Base-by-base conservation (phyloP, 1,140 invertebrate genomes). In the Drosophila biarmipes region DNA sequence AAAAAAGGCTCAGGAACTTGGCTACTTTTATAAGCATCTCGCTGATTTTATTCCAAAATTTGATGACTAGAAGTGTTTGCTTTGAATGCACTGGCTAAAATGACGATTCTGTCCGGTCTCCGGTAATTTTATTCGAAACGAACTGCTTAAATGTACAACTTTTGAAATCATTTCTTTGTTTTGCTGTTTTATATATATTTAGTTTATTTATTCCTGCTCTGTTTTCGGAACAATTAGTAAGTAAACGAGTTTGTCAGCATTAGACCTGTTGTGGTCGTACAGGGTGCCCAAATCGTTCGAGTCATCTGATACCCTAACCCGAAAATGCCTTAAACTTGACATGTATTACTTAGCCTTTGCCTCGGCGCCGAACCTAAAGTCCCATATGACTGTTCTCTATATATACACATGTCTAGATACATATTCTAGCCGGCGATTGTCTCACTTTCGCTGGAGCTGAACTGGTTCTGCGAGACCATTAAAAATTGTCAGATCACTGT, bases 211-310 rank as follows among this genome's bases (percentile, higher is more conserved):
- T 69, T 62, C 63, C 37, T 56, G 24, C 62, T 54, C 45, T 71
- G 31, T 56, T 54, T 72, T 54, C 38, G 42, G 57, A 40, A 51
- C 42, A 71, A 59, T 48, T 66, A 67, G 76, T 69, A 61, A 67
- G 54, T 71, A 78, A 86, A 86, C 81, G 71, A 81, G 81, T 86
- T 87, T 78, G 21, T 46, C 56, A 19, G 57, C 64, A 35, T 81
- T 78, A 78, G 78, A 86, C 64, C 56, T 67, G 78, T 67, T 67
- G 54, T 63, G 38, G 37, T 45, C 51, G 45, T 71, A 78, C 81
- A 85, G 82, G 82, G 82, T 87, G 82, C 17, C 15, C 24, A 15
- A 42, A 49, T 52, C 27, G n/a, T 14, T 64, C 46, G 43, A 27
- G 21, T 15, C 29, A n/a, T 42, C 29, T 49, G 45, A 37, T 38